Base-by-base conservation (phyloP, 2,113 vertebrate species). In the Pycnonotus jocosus region DNA sequence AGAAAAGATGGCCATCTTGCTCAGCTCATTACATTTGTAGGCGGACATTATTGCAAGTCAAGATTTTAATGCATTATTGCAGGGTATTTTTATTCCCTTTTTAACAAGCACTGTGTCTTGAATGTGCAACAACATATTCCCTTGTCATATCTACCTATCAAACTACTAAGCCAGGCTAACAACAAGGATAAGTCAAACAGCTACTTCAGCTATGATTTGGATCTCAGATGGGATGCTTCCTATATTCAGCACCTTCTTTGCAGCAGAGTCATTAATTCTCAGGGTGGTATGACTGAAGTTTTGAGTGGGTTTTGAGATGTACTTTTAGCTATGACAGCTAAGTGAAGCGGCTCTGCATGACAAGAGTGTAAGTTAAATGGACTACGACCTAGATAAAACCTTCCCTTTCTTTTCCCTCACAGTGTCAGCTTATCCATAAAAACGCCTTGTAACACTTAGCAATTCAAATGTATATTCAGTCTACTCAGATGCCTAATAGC, bases 31-130 rank as follows among this genome's bases (percentile, higher is more conserved):
- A 51, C 8, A 33, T 77, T 56, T 64, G 27, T 16, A 15, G 25
- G 10, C 3, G 4, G n/a, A 10, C 7, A 10, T 40, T 58, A 58
- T 24, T 37, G 24, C 6, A 16, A 30, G 48, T 38, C 44, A 79
- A 15, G 22, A 22, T 88, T 45, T 69, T 42, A 37, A 66, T 47
- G 35, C 7, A n/a, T 40, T 58, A 11, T 2, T 4, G 30, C 38
- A 64, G 8, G 2, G 1, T 1, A 17, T 1, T 28, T 54, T 60
- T n/a, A n/a, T 69, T 35, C 28, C 2, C 3, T 15, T 82, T 72
- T 64, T 71, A 54, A 25, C 16, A 57, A 53, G 38, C 0, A 1
- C 13, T 27, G 6, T 77, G 4, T 35, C n/a, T 66, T 76, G n/a
- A 90, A 72, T 11, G 8, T 35, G 24, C 28, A 71, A 19, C 12